phyloP scores from a whole-genome alignment of 1,140 invertebrate genomes.

The Vanessa atalanta region DNA sequence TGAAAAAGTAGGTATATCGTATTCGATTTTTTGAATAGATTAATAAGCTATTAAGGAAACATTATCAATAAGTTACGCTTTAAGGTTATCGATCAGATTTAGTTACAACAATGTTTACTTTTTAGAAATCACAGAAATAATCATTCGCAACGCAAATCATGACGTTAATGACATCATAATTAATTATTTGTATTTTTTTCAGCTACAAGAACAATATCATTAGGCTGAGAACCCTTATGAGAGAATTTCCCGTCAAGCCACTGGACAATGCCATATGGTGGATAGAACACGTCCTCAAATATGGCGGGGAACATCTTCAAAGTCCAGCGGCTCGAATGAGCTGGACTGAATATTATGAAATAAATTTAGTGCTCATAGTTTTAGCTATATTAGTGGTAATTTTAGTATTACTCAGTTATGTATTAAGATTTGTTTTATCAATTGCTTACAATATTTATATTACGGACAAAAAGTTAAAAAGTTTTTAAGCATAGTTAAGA shows the following conservation, averaged over 20 bases:
- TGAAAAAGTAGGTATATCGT: too few species aligned
- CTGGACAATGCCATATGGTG: slow-evolving; percentile 29
- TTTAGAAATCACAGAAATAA: too few species aligned
- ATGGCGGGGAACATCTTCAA: slow-evolving; percentile 21
- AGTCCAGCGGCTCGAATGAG: slow-evolving; percentile 10
- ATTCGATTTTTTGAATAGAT: too few species aligned
- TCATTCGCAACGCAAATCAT: too few species aligned
- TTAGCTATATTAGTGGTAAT: background rate
- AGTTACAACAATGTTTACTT: too few species aligned
- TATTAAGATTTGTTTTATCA: slow-evolving; percentile 6
- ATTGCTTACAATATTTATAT: slow-evolving; percentile 12
- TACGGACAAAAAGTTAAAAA: slow-evolving; percentile 16
- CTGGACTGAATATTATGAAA: slow-evolving; percentile 45
- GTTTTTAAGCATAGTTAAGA: too few species aligned
- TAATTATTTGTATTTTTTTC: background rate
- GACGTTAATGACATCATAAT: too few species aligned
- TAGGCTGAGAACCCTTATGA: slow-evolving; percentile 11
- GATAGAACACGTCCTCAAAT: slow-evolving; percentile 26
- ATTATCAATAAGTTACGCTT: too few species aligned
- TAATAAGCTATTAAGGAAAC: too few species aligned
- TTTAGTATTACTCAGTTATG: slow-evolving; percentile 9
- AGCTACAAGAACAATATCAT: slow-evolving; percentile 33
- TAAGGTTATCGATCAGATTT: too few species aligned
- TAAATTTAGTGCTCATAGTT: slow-evolving; percentile 25
- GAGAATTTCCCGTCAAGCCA: slow-evolving; percentile 19